A percentile compares a stretch with the other conserved stretches of the same genome.
phyloP scores from a whole-genome alignment of 2,113 vertebrate species.

The Struthidea cinerea region DNA sequence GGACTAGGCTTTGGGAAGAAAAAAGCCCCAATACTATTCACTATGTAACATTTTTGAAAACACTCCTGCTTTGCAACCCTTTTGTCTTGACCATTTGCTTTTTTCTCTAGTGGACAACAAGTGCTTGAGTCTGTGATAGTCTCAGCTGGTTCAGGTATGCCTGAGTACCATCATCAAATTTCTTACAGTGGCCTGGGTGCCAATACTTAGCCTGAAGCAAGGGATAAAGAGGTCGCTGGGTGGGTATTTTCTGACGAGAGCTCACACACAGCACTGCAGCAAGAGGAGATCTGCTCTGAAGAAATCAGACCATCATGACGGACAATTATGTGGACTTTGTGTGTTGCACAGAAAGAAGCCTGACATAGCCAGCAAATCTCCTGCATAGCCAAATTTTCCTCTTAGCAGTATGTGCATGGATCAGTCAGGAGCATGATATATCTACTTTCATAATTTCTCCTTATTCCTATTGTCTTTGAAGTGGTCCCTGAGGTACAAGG shows the following conservation, averaged over 20 bases:
- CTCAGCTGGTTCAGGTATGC: neutral
- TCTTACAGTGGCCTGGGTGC: neutral
- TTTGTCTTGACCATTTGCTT: neutral
- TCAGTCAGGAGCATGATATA: neutral
- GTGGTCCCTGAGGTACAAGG: neutral
- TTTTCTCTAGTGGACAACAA: neutral
- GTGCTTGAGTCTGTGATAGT: neutral
- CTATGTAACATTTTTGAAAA: neutral
- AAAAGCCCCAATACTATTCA: neutral
- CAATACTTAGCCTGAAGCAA: neutral
- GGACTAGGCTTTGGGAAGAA: neutral
- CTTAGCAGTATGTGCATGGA: neutral
- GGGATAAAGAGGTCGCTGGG: neutral
- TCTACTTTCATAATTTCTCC: neutral
- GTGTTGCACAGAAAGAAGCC: neutral
- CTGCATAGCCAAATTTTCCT: neutral
- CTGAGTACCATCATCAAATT: neutral
- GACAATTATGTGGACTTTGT: neutral
- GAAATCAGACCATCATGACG: neutral
- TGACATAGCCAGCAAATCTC: neutral
- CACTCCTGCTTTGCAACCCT: neutral
- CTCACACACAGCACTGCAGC: neutral
- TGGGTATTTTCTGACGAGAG: neutral
- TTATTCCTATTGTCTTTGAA: neutral
- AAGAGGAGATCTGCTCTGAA: neutral